Evolutionary conservation across 1,140 invertebrate species (phyloP).

Genomic region (Drosophila lini): DNA sequence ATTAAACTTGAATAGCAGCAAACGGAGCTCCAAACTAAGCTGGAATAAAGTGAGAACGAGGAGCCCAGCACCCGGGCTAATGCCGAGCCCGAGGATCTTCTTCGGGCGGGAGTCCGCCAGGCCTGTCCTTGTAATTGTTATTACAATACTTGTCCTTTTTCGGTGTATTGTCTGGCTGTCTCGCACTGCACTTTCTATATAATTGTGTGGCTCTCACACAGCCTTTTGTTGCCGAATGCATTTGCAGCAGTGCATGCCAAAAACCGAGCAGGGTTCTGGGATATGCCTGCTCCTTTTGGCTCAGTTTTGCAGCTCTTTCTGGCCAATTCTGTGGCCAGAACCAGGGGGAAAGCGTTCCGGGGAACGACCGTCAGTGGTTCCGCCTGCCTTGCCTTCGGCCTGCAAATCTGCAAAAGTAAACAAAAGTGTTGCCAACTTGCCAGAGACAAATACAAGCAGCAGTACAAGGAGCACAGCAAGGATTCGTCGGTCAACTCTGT

Average conservation of each 20-base stretch:
- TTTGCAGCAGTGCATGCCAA: constrained; percentile 58
- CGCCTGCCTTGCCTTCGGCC: constrained; percentile 33
- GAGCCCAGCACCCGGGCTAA: constrained; percentile 13
- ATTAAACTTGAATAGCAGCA: constrained; percentile 79
- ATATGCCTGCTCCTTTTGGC: constrained; percentile 18
- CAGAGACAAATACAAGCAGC: constrained; percentile 65
- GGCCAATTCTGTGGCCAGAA: constrained; percentile 4
- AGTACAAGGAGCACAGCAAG: constrained; percentile 38
- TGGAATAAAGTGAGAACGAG: constrained; percentile 52
- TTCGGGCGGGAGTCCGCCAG: constrained; percentile 22
- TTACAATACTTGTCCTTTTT: constrained; percentile 76
- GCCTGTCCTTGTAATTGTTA: constrained; percentile 73
- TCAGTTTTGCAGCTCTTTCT: constrained; percentile 5
- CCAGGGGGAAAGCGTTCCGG: constrained; percentile 21
- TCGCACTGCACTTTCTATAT: constrained; percentile 74
- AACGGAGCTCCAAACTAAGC: constrained; percentile 64
- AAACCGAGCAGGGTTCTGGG: constrained; percentile 13
- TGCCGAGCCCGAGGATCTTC: constrained; percentile 3
- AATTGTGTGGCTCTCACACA: constrained; percentile 61
- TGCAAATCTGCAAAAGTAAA: constrained; percentile 79
- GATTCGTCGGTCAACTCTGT: constrained; percentile 26
- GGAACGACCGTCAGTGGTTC: constrained; percentile 20
- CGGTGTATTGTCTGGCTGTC: constrained; percentile 54
- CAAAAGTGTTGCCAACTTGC: constrained; percentile 80
- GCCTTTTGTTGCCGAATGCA: constrained; percentile 60